These are phyloP conservation scores for Helicoverpa assulta DNA, from an alignment of 2,888 invertebrate genomes.

Conservation along the genomic window DNA sequence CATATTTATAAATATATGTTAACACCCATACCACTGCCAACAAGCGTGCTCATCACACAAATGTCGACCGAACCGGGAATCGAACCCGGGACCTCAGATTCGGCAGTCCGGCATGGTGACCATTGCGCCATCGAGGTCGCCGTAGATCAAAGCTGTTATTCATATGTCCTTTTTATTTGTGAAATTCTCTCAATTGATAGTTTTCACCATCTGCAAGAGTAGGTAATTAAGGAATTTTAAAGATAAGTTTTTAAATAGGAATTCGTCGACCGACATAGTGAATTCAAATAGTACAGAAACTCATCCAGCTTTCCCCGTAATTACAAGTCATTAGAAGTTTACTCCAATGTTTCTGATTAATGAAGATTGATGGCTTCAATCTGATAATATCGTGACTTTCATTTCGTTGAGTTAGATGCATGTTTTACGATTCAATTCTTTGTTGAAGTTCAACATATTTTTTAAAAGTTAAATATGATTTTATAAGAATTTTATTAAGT, in stretches of 20 bases:
- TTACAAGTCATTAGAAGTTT: slow-evolving; percentile 80
- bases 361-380: slow-evolving; percentile 78
- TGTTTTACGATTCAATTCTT: slow-evolving; percentile 30
- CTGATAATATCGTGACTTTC: slow-evolving; percentile 73
- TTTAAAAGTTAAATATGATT: not conserved
- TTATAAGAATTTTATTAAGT: not conserved
- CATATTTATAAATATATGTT: too few species aligned
- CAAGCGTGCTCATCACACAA: too few species aligned
- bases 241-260: slow-evolving; percentile 12
- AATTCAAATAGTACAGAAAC: slow-evolving; percentile 50
- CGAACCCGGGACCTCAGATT: too few species aligned
- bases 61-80: too few species aligned
- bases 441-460: slow-evolving; percentile 27
- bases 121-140: too few species aligned
- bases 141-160: too few species aligned
- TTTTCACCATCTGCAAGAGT: too few species aligned
- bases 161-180: too few species aligned
- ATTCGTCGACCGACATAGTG: slow-evolving; percentile 11
- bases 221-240: not conserved
- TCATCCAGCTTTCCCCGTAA: slow-evolving; percentile 70
- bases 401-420: slow-evolving; percentile 47
- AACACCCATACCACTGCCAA: too few species aligned
- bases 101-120: too few species aligned
- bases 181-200: too few species aligned
- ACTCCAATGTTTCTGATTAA: slow-evolving; percentile 77